Conservation (phyloP, 2,888 invertebrate genomes). For the Mycogona germanica region DNA sequence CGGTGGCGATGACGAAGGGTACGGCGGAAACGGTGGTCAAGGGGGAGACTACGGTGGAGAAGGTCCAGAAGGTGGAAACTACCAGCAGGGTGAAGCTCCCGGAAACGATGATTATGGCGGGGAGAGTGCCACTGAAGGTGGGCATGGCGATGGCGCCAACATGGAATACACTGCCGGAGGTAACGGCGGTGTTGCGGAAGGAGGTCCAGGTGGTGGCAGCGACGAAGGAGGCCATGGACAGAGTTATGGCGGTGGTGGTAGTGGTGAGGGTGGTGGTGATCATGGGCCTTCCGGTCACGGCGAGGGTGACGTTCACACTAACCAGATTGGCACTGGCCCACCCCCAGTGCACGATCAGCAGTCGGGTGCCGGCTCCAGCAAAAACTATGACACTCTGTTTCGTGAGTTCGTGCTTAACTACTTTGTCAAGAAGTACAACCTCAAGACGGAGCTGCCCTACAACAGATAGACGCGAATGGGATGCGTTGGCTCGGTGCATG, state of each 20-base stretch:
- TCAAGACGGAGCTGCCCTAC: slow-evolving; percentile 11
- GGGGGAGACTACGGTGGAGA: not conserved
- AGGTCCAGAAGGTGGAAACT: not conserved
- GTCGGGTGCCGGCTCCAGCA: not conserved
- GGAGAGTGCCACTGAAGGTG: not conserved
- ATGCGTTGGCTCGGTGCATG: too few relatives aligned
- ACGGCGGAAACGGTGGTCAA: not conserved
- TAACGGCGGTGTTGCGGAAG: not conserved
- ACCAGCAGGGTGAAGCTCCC: not conserved
- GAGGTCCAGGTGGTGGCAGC: not conserved
- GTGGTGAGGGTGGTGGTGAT: not conserved
- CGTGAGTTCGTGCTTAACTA: slow-evolving; percentile 16
- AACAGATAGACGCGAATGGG: too few relatives aligned
- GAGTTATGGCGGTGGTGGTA: not conserved
- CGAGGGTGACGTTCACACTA: slow-evolving; percentile 2
- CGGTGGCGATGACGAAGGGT: not conserved
- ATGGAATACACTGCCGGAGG: too few relatives aligned
- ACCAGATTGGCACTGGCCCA: slow-evolving; percentile 8
- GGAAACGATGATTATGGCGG: not conserved
- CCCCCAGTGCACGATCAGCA: not conserved
- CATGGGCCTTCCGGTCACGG: not conserved
- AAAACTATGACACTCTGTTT: slow-evolving; percentile 13
- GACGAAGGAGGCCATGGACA: not conserved
- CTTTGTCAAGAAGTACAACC: slow-evolving; percentile 13
- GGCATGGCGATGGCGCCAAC: too few relatives aligned